These are phyloP conservation scores for Microcebus ravelobensis DNA, from an alignment of 2,113 vertebrate species.

Conservation along the genomic window DNA sequence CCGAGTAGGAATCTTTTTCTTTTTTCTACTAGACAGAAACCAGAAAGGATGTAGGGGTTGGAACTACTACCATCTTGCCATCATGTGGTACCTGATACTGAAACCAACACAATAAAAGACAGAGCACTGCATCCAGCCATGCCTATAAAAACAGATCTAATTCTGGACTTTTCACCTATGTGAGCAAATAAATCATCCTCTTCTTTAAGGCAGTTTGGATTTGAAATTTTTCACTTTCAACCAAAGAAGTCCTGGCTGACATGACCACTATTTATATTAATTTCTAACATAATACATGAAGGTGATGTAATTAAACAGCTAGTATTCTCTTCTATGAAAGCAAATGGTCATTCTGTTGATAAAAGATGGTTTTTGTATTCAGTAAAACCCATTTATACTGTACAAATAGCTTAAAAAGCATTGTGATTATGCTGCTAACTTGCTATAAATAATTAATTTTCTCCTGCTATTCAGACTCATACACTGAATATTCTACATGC, in stretches of 20 bases:
- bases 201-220: not conserved
- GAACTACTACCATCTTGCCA: not conserved
- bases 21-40: not conserved
- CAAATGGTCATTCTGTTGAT: not conserved
- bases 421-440: not conserved
- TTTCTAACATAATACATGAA: conserved; percentile 30
- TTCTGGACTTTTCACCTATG: not conserved
- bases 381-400: not conserved
- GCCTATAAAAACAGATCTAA: not conserved
- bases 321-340: not conserved
- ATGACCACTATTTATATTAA: conserved; percentile 1
- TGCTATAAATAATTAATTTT: not conserved
- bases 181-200: conserved; percentile 1
- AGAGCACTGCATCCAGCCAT: not conserved
- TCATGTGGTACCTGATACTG: not conserved
- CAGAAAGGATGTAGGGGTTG: not conserved
- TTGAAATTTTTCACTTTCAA: not conserved
- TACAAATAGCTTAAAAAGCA: not conserved
- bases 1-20: not conserved
- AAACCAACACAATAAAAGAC: not conserved
- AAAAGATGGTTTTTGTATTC: not conserved
- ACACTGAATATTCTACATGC: not conserved
- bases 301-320: conserved; percentile 1
- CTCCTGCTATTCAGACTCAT: not conserved
- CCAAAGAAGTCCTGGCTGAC: conserved; percentile 2